phyloP scores from a whole-genome alignment of 2,888 invertebrate genomes.

The Brachyopa scutellaris region DNA sequence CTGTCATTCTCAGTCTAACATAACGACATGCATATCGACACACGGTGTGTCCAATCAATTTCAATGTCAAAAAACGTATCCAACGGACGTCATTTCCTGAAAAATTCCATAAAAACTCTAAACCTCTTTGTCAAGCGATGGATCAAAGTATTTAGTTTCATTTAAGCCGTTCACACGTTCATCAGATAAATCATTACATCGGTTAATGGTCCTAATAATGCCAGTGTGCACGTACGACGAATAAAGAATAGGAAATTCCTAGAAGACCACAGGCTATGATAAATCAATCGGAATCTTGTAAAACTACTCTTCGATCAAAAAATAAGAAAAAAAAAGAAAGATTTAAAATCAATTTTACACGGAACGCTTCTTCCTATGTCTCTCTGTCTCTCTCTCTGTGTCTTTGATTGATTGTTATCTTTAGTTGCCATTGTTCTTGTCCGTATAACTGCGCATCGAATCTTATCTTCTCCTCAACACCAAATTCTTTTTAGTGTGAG shows the following conservation, averaged over 20 bases:
- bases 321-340: neutral
- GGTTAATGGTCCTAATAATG: constrained; percentile 11
- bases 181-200: constrained; percentile 32
- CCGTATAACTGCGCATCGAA: neutral
- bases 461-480: neutral
- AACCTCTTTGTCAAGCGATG: neutral
- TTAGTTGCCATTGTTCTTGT: neutral
- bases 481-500: neutral
- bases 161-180: constrained; percentile 24
- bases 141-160: neutral
- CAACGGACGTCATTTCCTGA: neutral
- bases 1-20: too few species aligned
- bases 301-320: neutral
- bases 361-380: neutral
- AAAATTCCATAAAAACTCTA: neutral
- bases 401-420: constrained; percentile 29
- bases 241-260: constrained; percentile 9
- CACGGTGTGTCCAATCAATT: too few species aligned
- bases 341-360: constrained; percentile 39
- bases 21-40: too few species aligned
- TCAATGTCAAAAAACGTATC: too few species aligned
- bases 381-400: too few species aligned
- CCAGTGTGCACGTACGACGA: neutral
- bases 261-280: constrained; percentile 4
- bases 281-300: constrained; percentile 23